Base-by-base conservation (phyloP, 2,797 vertebrate species). In the Liparis tanakae region DNA sequence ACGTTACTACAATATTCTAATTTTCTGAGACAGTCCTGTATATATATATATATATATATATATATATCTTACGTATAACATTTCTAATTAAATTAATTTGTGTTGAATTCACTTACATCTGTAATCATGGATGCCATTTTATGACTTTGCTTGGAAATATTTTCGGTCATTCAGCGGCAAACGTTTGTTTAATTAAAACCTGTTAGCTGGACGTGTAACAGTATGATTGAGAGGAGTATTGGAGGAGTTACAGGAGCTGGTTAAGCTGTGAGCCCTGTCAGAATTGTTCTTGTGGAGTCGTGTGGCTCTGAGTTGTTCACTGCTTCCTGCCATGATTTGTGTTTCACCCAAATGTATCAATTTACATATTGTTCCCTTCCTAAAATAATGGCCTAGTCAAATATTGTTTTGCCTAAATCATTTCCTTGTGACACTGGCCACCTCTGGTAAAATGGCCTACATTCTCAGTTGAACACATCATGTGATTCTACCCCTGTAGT, bases 241-340 rank as follows among this genome's bases (percentile, higher is more conserved):
- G 9, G 51, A 63, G 55, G n/a, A 25, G 53, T 71, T 79, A 61
- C 8, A 12, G 33, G n/a, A 59, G 39, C 14, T 25, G 67, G 71
- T 70, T 50, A 70, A 74, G 67, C 58, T 3, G 2, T 51, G n/a
- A 56, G 53, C 36, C 14, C 78, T 65, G 30, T 67, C 36, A 41
- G 54, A 51, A 41, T 39, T 72, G 25, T 30, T 71, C 17, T 71
- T 78, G 37, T 58, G 25, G 25, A 30, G 25, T 30, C 2, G 25
- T 54, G 62, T 43, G 37, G 20, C 67, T 78, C 20, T 20, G 54
- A 46, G 56, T 41, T 74, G 76, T 72, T 74, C 66, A 70, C 59
- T 82, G 76, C 78, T 83, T 70, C 7, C 43, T 46, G 12, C 43
- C 13, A 46, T 46, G 43, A 46, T 46, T 46, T 46, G 18, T 18